Percentiles rank a stretch among this genome's conserved stretches.
phyloP scores from a whole-genome alignment of 2,797 vertebrate genomes.

The Melanotaenia nigrans region DNA sequence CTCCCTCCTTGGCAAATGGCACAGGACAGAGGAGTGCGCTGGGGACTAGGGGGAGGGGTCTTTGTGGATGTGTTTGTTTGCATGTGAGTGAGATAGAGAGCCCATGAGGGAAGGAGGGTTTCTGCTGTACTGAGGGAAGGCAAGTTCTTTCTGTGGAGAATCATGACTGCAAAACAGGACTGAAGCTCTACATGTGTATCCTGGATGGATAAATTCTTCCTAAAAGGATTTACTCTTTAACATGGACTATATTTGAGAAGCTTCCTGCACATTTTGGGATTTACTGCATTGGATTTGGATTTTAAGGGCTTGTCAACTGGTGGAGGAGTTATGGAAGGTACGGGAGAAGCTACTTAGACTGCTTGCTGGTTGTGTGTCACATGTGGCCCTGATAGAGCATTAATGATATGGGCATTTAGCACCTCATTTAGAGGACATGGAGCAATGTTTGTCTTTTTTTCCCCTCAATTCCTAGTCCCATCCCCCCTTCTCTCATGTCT shows the following conservation, averaged over 20 bases:
- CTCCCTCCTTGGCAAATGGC: slow-evolving; percentile 95
- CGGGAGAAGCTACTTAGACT: slow-evolving; percentile 45
- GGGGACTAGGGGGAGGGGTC: slow-evolving; percentile 74
- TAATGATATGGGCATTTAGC: slow-evolving; percentile 77
- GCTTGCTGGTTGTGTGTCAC: slow-evolving; percentile 48
- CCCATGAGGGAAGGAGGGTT: slow-evolving; percentile 65
- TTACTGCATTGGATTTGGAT: slow-evolving; percentile 53
- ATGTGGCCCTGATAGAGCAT: slow-evolving; percentile 57
- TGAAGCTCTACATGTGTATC: slow-evolving; percentile 42
- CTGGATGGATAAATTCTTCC: slow-evolving; percentile 48
- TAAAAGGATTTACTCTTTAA: slow-evolving; percentile 53
- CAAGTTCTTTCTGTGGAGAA: slow-evolving; percentile 86
- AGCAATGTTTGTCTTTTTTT: slow-evolving; percentile 73
- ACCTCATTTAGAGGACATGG: slow-evolving; percentile 70
- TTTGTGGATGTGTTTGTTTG: slow-evolving; percentile 69
- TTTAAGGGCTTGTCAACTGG: slow-evolving; percentile 35
- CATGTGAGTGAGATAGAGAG: slow-evolving; percentile 70
- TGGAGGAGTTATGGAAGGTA: slow-evolving; percentile 78
- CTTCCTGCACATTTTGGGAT: slow-evolving; percentile 42
- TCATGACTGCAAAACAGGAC: slow-evolving; percentile 68
- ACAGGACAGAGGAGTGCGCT: slow-evolving; percentile 88
- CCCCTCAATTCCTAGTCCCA: slow-evolving; percentile 33
- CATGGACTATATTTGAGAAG: slow-evolving; percentile 63
- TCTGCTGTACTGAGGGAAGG: slow-evolving; percentile 65
- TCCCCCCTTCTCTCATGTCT: slow-evolving; percentile 58